Conservation (phyloP, 2,797 vertebrate genomes). For the Sebastes nivosus region DNA sequence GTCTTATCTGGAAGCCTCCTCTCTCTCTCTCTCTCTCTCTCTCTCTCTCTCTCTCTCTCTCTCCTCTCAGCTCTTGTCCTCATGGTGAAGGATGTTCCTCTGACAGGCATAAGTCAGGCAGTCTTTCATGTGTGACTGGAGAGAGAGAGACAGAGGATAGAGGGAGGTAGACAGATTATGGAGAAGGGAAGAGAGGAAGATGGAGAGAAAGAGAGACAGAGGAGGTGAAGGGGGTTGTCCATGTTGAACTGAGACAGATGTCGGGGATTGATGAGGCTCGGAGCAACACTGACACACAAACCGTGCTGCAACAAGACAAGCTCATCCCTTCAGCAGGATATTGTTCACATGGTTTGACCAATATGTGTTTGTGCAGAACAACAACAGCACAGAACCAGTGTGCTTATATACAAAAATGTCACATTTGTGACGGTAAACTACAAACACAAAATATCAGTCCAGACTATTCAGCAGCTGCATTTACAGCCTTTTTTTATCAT, state of each 20-base stretch:
- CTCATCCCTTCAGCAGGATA: conserved; percentile 36
- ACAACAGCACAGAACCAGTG: background rate
- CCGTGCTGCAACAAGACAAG: conserved; percentile 48
- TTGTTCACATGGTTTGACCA: conserved; percentile 25
- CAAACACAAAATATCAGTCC: background rate
- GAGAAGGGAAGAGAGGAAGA: conserved; percentile 25
- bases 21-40: background rate
- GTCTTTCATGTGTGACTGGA: conserved; percentile 76
- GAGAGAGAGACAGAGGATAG: conserved; percentile 43
- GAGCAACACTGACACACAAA: conserved; percentile 59
- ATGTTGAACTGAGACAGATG: conserved; percentile 74
- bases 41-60: too few species aligned
- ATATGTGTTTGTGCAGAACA: conserved; percentile 15
- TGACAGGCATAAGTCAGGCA: conserved; percentile 77
- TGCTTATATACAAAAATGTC: background rate
- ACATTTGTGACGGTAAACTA: background rate
- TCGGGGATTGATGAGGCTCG: conserved; percentile 72
- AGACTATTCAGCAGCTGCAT: background rate
- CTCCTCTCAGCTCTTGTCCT: conserved; percentile 32
- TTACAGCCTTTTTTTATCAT: background rate
- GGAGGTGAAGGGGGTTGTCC: conserved; percentile 48
- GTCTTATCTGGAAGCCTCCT: conserved; percentile 43
- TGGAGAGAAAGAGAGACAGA: background rate
- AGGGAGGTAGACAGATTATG: conserved; percentile 39
- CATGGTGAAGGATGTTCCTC: conserved; percentile 66